Evolutionary conservation across 2,797 vertebrate species (phyloP).

Genomic region (Amniataba percoides): DNA sequence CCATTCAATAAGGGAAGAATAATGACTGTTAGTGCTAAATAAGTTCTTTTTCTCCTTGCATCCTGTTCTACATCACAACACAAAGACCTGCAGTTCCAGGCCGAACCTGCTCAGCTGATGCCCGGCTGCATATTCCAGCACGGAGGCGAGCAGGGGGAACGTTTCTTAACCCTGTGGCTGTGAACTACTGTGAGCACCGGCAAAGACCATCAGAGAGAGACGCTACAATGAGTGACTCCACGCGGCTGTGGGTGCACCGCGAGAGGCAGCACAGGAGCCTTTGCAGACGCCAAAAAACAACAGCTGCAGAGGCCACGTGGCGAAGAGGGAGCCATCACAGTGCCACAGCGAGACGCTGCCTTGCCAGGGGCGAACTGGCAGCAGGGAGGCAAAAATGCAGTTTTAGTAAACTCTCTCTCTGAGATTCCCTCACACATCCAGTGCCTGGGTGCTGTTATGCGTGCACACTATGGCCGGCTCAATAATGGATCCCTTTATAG

Average conservation of each 20-base stretch:
- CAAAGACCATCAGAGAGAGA: constrained; percentile 20
- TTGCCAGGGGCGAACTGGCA: constrained; percentile 65
- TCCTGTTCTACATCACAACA: constrained; percentile 40
- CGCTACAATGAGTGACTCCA: constrained; percentile 30
- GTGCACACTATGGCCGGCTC: background rate
- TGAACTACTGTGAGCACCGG: background rate
- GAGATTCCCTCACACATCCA: constrained; percentile 30
- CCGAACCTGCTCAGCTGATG: background rate
- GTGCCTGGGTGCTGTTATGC: background rate
- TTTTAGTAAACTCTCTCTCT: constrained; percentile 49
- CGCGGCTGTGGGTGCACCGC: constrained; percentile 29
- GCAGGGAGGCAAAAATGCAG: constrained; percentile 49
- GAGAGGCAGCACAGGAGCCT: constrained; percentile 27
- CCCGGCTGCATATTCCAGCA: background rate
- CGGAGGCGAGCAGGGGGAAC: constrained; percentile 6
- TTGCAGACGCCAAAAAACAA: constrained; percentile 57
- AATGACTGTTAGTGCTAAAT: constrained; percentile 68
- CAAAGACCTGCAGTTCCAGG: constrained; percentile 33
- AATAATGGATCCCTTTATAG: background rate
- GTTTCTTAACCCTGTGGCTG: background rate
- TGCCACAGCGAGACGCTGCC: constrained; percentile 57
- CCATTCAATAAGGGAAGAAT: constrained; percentile 74
- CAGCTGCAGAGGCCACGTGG: constrained; percentile 72
- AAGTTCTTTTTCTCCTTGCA: constrained; percentile 47
- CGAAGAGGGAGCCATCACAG: constrained; percentile 60